phyloP scores from a whole-genome alignment of 2,797 vertebrate species.

The Pyrocephalus nanus region DNA sequence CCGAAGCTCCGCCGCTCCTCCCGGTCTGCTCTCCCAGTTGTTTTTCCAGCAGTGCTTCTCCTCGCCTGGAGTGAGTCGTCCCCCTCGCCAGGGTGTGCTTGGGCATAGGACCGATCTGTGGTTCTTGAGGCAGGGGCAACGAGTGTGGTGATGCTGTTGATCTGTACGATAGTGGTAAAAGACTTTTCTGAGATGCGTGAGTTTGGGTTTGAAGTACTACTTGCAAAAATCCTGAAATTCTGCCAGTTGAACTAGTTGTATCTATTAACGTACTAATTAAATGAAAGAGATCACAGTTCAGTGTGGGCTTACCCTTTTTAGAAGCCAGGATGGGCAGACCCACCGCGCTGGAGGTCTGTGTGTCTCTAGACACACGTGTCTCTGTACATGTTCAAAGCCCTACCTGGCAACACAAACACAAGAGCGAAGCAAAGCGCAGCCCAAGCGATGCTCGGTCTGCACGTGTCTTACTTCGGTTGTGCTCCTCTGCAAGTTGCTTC shows the following conservation, averaged over 20 bases:
- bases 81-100: accelerated
- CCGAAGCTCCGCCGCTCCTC: too few relatives aligned
- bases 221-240: background rate
- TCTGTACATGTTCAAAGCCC: accelerated
- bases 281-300: background rate
- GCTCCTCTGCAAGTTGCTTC: background rate
- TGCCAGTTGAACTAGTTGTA: background rate
- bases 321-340: background rate
- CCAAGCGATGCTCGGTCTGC: accelerated
- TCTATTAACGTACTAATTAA: background rate
- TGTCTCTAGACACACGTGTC: background rate
- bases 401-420: accelerated
- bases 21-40: background rate
- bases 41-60: background rate
- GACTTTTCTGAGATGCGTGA: accelerated
- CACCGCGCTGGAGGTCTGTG: too few relatives aligned
- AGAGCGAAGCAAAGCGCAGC: background rate
- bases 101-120: accelerated
- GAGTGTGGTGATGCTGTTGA: accelerated
- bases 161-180: accelerated
- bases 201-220: background rate
- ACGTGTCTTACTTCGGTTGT: accelerated
- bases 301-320: background rate
- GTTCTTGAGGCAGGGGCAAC: too few relatives aligned
- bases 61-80: accelerated